Evolutionary conservation across 2,113 vertebrate genomes (phyloP), one percentile per base, ranked within the genome.

Genomic region (Mormoops blainvillei): DNA sequence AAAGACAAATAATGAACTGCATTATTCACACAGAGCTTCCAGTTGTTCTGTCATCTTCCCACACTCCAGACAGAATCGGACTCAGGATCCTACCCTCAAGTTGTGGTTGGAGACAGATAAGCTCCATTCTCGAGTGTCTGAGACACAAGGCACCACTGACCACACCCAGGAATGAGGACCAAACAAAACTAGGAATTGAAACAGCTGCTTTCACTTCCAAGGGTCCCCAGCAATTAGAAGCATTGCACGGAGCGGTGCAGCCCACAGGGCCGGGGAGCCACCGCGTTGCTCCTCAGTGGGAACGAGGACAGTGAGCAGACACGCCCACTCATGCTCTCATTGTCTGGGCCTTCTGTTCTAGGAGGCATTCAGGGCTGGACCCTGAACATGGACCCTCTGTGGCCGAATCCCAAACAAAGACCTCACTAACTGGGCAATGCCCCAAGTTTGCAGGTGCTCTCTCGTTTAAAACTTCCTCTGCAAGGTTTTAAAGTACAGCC

Each of bases 311-410:
- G 22, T 4, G 14, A 67, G 65, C 36, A 19, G 43, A 76, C 26
- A 26, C 8, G 0, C 7, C 8, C 0, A 0, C 11, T 19, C 26
- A 1, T 3, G 5, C 2, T 12, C 8, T 36, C 70, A 4, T 36
- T 2, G 24, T 2, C n/a, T 8, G 14, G 68, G 20, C 24, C 22
- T 14, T 19, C 14, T 0, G 26, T 43, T 45, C 38, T 9, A 54
- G 48, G 67, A 43, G 28, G 41, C 52, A 26, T 7, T 0, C 1
- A 6, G 36, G 38, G 65, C 22, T 14, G 38, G n/a, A 4, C 10
- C 63, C 31, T 0, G 1, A n/a, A n/a, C n/a, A n/a, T 10, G 43
- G 73, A n/a, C 43, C 19, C 61, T 2, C 1, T 0, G 0, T 12
- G 38, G 26, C 31, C 31, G n/a, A 65, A 94, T 50, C 67, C 36